Conservation (phyloP, 2,888 invertebrate species). For the Gerosis bhagava region DNA sequence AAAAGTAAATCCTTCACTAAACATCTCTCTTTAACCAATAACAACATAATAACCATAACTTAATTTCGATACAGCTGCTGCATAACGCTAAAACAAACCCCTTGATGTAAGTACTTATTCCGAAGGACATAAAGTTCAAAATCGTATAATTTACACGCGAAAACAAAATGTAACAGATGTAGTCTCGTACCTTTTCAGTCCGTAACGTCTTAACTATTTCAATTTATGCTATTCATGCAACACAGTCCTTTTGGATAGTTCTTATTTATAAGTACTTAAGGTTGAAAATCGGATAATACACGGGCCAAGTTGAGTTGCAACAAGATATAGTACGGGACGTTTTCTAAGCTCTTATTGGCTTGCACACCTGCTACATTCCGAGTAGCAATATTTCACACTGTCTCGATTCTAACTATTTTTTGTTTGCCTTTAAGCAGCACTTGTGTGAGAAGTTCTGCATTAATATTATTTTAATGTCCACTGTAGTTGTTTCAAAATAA, state of each 20-base stretch:
- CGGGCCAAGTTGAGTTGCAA: slow-evolving; percentile 5
- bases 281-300: slow-evolving; percentile 8
- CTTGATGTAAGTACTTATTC: not conserved
- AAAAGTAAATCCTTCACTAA: slow-evolving; percentile 29
- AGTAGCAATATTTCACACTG: slow-evolving; percentile 59
- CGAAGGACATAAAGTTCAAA: not conserved
- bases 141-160: slow-evolving; percentile 1
- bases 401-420: slow-evolving; percentile 41
- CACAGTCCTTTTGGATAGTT: not conserved
- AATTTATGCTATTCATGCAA: slow-evolving; percentile 12
- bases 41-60: slow-evolving; percentile 48
- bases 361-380: slow-evolving; percentile 58
- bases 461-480: too few relatives aligned
- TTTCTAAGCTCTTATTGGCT: slow-evolving; percentile 47
- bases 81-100: slow-evolving; percentile 6
- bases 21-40: slow-evolving; percentile 35
- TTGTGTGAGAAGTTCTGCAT: too few relatives aligned
- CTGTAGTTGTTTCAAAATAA: too few relatives aligned
- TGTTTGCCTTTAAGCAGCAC: too few relatives aligned
- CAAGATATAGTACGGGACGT: slow-evolving; percentile 40
- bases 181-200: slow-evolving; percentile 15
- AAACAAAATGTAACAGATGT: slow-evolving; percentile 18
- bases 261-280: slow-evolving; percentile 3
- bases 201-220: slow-evolving; percentile 20
- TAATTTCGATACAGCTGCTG: slow-evolving; percentile 38